These are phyloP conservation scores for Gallinago paraguaiae DNA, from an alignment of 2,113 vertebrate species.

Conservation along the genomic window DNA sequence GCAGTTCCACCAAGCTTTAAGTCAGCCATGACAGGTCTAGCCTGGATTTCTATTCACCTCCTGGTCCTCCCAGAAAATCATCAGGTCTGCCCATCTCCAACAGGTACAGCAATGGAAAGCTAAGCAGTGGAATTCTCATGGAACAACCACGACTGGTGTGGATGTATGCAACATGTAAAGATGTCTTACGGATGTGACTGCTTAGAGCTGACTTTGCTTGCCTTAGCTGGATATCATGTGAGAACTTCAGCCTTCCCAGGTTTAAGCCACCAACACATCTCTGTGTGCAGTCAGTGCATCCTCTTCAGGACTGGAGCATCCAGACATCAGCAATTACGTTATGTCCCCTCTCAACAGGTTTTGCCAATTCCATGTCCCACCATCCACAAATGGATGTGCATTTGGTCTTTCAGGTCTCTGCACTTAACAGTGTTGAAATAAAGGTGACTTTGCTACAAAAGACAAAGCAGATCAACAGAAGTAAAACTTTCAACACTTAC, in stretches of 20 bases:
- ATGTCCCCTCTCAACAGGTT: background rate
- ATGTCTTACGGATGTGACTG: background rate
- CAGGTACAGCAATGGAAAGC: background rate
- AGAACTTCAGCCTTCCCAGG: background rate
- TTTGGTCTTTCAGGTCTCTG: background rate
- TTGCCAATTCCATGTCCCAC: background rate
- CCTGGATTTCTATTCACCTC: background rate
- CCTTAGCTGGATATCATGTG: background rate
- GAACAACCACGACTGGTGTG: background rate
- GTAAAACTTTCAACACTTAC: background rate
- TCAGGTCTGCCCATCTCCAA: background rate
- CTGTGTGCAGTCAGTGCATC: background rate
- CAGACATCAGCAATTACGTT: background rate
- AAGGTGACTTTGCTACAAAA: background rate
- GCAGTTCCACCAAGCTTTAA: background rate
- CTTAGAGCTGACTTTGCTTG: background rate
- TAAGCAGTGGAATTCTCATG: background rate
- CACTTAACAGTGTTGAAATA: background rate
- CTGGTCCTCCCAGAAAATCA: background rate
- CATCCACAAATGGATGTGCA: fast-evolving
- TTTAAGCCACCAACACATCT: background rate
- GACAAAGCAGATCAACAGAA: background rate
- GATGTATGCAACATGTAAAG: fast-evolving
- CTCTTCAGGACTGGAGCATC: background rate
- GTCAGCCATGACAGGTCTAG: background rate